Evolutionary conservation across 2,797 vertebrate genomes (phyloP).

Genomic region (Molossus molossus): DNA sequence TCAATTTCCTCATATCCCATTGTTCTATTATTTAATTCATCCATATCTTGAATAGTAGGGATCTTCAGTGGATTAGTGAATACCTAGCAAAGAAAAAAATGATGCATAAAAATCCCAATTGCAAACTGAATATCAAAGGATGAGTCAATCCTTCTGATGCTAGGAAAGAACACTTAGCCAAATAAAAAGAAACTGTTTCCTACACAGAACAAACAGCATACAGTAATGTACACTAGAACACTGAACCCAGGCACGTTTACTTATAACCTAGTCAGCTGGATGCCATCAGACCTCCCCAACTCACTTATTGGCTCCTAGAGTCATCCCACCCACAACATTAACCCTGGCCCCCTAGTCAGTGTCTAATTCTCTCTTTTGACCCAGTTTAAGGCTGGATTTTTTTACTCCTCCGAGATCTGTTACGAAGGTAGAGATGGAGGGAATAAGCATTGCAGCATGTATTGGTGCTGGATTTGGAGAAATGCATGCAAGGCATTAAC

Average conservation of each 20-base stretch:
- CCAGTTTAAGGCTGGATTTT: constrained; percentile 64
- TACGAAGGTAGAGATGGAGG: constrained; percentile 53
- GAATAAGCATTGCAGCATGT: constrained; percentile 76
- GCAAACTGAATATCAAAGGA: constrained; percentile 73
- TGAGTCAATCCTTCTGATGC: constrained; percentile 84
- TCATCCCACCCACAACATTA: constrained; percentile 67
- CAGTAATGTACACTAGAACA: constrained; percentile 75
- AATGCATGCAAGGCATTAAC: constrained; percentile 79
- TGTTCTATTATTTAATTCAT: constrained; percentile 65
- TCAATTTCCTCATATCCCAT: constrained; percentile 31
- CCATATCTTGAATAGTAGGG: constrained; percentile 55
- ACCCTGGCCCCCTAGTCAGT: constrained; percentile 27
- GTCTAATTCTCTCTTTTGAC: constrained; percentile 65
- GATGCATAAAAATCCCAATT: constrained; percentile 70
- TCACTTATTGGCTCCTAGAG: constrained; percentile 73
- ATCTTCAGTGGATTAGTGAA: constrained; percentile 46
- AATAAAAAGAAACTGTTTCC: constrained; percentile 80
- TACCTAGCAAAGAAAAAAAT: constrained; percentile 73
- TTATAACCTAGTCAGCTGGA: constrained; percentile 74
- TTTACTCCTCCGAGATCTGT: constrained; percentile 75
- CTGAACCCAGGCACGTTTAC: constrained; percentile 64
- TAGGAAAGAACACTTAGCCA: constrained; percentile 83
- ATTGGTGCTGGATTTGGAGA: constrained; percentile 71
- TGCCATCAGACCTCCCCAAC: constrained; percentile 64
- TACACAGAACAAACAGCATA: constrained; percentile 77